These are phyloP conservation scores for Apeira syringaria DNA, from an alignment of 2,888 invertebrate species.

Conservation along the genomic window DNA sequence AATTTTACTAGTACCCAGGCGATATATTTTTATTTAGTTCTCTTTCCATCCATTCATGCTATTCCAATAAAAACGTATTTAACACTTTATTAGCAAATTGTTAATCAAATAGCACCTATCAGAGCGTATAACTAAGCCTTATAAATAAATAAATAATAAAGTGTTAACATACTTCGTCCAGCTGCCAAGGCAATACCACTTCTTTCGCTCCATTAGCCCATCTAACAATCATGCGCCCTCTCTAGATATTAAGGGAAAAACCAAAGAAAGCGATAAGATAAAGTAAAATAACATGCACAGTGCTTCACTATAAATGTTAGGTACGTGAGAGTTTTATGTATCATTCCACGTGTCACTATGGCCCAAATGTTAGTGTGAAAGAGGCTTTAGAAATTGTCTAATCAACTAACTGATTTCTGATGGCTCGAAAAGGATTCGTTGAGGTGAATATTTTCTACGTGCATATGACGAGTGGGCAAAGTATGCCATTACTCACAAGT, in stretches of 20 bases:
- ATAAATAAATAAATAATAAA: slow-evolving; percentile 32
- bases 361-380: background rate
- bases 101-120: too few relatives aligned
- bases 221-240: slow-evolving; percentile 81
- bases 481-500: too few relatives aligned
- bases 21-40: too few relatives aligned
- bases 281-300: slow-evolving; percentile 67
- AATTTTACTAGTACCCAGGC: too few relatives aligned
- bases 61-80: too few relatives aligned
- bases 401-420: too few relatives aligned
- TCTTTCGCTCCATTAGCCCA: slow-evolving; percentile 78
- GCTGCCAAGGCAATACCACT: slow-evolving; percentile 80
- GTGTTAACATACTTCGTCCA: slow-evolving; percentile 72
- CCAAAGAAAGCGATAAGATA: slow-evolving; percentile 68
- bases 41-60: too few relatives aligned
- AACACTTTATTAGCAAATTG: too few relatives aligned
- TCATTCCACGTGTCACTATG: background rate
- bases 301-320: slow-evolving; percentile 22
- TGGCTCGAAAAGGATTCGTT: too few relatives aligned
- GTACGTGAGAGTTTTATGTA: background rate
- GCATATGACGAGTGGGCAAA: too few relatives aligned
- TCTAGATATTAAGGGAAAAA: slow-evolving; percentile 68
- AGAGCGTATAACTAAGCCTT: background rate
- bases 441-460: too few relatives aligned
- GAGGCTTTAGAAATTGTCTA: background rate